Base-by-base conservation (phyloP, 1,140 invertebrate species). In the Drosophila insularis region DNA sequence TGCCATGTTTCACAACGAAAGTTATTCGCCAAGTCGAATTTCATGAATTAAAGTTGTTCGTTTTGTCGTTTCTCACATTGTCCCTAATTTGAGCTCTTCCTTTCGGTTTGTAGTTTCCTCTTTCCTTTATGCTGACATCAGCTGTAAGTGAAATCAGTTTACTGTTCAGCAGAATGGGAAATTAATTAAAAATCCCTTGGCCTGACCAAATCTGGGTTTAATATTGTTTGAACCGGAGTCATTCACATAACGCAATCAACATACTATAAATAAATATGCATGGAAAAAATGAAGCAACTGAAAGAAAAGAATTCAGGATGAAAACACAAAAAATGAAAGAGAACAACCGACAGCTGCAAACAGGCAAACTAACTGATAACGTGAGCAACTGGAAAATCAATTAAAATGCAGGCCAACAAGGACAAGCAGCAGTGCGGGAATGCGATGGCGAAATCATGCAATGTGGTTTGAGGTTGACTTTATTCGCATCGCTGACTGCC, bases 351-450 rank as follows among this genome's bases (percentile, higher is more conserved):
- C 68, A 74, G 67, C 81, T 86, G 81, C 81, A 73, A 75, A 68
- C 82, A 78, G 65, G 21, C 78, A 78, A 78, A 67, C 39, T 21
- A 19, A 58, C 78, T 78, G 81, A 87, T 87, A 87, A 82, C 84
- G 72, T 82, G 79, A 67, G 75, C 82, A 79, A 73, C 82, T 86
- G 85, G 67, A 81, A 87, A 82, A 87, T 87, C 82, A 87, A 87
- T 87, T 87, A 82, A 82, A 82, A 76, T 73, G 69, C 81, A 86
- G 63, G 65, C 62, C 50, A 76, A 21, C 71, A 67, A 53, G 46
- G 65, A 69, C 32, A 31, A 37, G 11, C 3, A 4, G 35, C 10
- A 13, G 35, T 11, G 13, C 10, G 10, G 35, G 35, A 37, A 13
- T 37, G 13, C 35, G 46, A 27, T 55, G 32, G 21, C 50, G 31